Evolutionary conservation across 2,797 vertebrate species (phyloP).

Genomic region (Rhincodon typus): DNA sequence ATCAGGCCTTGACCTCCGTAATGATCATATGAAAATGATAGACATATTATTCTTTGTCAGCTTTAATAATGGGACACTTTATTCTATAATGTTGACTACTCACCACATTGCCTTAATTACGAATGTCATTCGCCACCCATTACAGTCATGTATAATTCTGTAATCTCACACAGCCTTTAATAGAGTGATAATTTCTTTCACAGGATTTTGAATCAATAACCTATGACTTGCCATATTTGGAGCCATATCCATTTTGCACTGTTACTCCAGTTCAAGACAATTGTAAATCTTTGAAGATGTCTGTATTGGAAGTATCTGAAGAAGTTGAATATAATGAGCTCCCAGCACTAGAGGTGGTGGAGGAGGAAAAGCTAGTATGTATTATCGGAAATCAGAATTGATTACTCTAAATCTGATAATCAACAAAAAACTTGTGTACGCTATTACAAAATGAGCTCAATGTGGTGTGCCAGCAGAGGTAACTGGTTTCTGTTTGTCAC

Average conservation of each 20-base stretch:
- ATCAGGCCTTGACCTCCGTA: background rate
- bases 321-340: background rate
- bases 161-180: background rate
- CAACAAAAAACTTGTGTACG: background rate
- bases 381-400: no score
- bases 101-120: background rate
- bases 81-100: background rate
- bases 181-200: background rate
- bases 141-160: background rate
- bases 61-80: background rate
- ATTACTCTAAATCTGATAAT: background rate
- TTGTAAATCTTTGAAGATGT: background rate
- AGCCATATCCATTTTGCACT: background rate
- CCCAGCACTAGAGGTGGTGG: background rate
- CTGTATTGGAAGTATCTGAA: background rate
- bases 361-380: background rate
- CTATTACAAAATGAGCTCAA: background rate
- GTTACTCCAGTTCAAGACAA: background rate
- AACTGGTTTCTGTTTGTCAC: background rate
- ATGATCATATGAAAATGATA: background rate
- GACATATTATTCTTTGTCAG: background rate
- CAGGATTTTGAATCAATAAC: background rate
- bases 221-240: slow-evolving; percentile 8
- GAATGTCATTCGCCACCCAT: background rate
- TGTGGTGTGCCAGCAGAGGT: background rate